Base-by-base conservation (phyloP, 2,888 invertebrate species). In the Minunthozetes semirufus region DNA sequence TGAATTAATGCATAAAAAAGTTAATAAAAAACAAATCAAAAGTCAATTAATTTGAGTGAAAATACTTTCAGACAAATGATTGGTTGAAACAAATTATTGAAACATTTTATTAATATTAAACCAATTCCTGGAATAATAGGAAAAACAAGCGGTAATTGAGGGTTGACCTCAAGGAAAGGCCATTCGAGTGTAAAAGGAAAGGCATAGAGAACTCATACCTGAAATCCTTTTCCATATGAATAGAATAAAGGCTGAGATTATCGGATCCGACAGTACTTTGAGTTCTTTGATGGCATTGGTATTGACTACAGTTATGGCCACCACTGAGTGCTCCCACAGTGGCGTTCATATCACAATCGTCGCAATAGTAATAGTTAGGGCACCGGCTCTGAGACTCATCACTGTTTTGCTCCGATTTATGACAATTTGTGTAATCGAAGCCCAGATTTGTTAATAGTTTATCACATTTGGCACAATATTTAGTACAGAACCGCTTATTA, bases 181-280 rank as follows among this genome's bases (percentile, higher is more conserved):
- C n/a, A n/a, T n/a, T n/a, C n/a, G n/a, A n/a, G 4, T 33, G 33
- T 3, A 33, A 33, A 33, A 33, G 13, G 48, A 6, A 48, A 13
- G 11, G 48, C 17, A 48, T 13, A 46, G 46, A 15, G 46, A 48
- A 38, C 17, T 25, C 68, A 73, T 84, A 85, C 68, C 84, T 81
- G 72, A 82, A 80, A 79, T 85, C 85, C 76, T 82, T 82, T 74
- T 82, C 82, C 82, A 84, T 83, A 77, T 82, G 82, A 6, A 82
- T 79, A 1, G 82, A 83, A 76, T 81, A 82, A 48, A 82, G 80
- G 77, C 82, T 82, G 61, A 80, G 81, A 53, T 80, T 80, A 79
- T 83, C 83, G 13, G 68, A 46, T 13, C 5, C 29, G 25, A 33
- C 22, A 46, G 17, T 29, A 22, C 13, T 68, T 22, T 46, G 68